Base-by-base conservation (phyloP, 1,140 invertebrate species). In the Pararge aegeria region DNA sequence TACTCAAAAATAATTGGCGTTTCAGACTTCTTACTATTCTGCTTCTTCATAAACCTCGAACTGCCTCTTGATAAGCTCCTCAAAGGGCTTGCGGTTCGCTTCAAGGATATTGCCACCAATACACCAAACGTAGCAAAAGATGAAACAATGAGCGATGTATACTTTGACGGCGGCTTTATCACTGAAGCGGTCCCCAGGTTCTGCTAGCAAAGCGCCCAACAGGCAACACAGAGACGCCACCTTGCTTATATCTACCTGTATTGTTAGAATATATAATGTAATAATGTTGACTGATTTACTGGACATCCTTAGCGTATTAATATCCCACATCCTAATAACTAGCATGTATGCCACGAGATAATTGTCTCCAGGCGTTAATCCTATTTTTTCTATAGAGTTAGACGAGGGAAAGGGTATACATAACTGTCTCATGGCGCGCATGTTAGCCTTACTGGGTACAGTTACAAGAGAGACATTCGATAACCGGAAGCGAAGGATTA, bases 21-120 rank as follows among this genome's bases (percentile, higher is more conserved):
- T 27, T 27, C 27, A 34, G 10, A 10, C 16, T 34, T 30, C n/a
- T 70, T 51, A 88, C 89, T 85, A 78, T 80, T 84, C 75, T 38
- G 93, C 92, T 75, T 95, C 93, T 15, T 90, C 87, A 73, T 93
- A 92, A 1, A 93, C 91, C 19, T 95, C 93, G 81, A 96, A 95
- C 75, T 94, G 93, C 29, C 92, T 78, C 61, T 92, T 91, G 3
- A 95, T 89, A 72, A 93, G 93, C 4, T 90, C 88, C 75, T 97
- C 95, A 70, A 96, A 95, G 6, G 90, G 80, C 24, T 93, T 92
- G 60, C 94, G 92, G 50, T 94, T 93, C 0, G 68, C 76, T 66
- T 97, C 95, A 1, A 92, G 82, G 1, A 96, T 90, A 82, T 97
- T 97, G 0, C 96, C 96, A 24, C 96, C 96, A 5, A 97, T 80